Conservation (phyloP, 1,140 invertebrate genomes). For the Armadillidium nasatum region DNA sequence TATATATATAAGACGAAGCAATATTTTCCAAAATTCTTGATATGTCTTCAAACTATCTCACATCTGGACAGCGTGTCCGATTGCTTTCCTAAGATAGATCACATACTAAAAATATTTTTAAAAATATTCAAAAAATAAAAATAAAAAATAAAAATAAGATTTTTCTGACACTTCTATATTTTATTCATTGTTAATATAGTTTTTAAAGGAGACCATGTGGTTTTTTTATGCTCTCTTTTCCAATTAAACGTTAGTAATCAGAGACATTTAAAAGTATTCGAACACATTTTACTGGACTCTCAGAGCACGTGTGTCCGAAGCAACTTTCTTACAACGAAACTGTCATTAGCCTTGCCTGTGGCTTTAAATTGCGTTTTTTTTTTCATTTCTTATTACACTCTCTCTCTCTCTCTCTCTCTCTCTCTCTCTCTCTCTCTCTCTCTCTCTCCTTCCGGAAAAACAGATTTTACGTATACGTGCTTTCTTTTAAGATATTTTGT, state of each 20-base stretch:
- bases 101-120: background rate
- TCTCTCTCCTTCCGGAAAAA: too few relatives aligned
- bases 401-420: too few relatives aligned
- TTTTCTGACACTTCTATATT: background rate
- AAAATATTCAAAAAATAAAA: background rate
- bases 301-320: background rate
- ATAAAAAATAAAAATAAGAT: background rate
- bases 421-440: too few relatives aligned
- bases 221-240: background rate
- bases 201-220: background rate
- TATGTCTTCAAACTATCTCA: background rate
- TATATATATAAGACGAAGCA: too few relatives aligned
- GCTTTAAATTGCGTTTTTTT: constrained; percentile 1
- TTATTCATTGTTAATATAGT: background rate
- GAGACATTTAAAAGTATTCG: background rate
- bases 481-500: too few relatives aligned
- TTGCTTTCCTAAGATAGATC: background rate
- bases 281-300: background rate
- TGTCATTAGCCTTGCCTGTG: background rate
- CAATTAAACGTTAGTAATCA: background rate
- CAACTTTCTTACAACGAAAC: background rate
- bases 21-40: background rate
- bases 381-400: background rate
- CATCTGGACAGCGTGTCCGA: background rate
- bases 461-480: too few relatives aligned